Base-by-base conservation (phyloP, 1,140 invertebrate species). In the Polypedilum pembai region DNA sequence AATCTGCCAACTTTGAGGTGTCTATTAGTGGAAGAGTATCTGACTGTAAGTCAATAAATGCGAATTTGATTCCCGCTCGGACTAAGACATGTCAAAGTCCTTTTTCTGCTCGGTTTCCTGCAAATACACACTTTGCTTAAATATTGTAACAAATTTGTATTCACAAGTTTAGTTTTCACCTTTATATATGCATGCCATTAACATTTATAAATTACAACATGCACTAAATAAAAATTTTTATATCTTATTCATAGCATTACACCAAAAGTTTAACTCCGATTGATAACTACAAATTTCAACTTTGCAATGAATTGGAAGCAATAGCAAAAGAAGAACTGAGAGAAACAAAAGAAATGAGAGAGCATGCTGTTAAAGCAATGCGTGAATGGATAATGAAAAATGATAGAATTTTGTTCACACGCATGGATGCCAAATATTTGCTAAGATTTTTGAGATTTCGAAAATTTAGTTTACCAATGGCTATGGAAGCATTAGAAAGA, bases 401-500 rank as follows among this genome's bases (percentile, higher is more conserved):
- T 81, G 87, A 89, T 0, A 86, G 88, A 75, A 91, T 93, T 18
- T 18, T 69, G 5, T 1, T 8, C 1, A 20, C 65, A 20, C 15
- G 65, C 75, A 7, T 80, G 93, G 93, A 94, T 84, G 83, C 86
- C 7, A 86, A 83, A 79, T 95, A 91, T 81, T 83, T 94, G 17
- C 82, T 94, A 45, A 85, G 90, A 76, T 95, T 93, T 81, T 82
- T 94, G n/a, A 86, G 93, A 17, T 87, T 87, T 33, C 91, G 93
- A 81, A 94, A 95, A 78, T 94, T 92, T 82, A 91, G 90, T 77
- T 88, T 95, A 1, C 88, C 90, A 1, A 89, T 92, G 85, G 89
- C 93, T 0, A 89, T 93, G 79, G 89, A 92, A 77, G 89, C 92
- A 0, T 84, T 94, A 41, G 89, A 94, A 79, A 86, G 92, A 66